These are phyloP conservation scores for Entomyzon cyanotis DNA, from an alignment of 2,113 vertebrate genomes.

Conservation along the genomic window DNA sequence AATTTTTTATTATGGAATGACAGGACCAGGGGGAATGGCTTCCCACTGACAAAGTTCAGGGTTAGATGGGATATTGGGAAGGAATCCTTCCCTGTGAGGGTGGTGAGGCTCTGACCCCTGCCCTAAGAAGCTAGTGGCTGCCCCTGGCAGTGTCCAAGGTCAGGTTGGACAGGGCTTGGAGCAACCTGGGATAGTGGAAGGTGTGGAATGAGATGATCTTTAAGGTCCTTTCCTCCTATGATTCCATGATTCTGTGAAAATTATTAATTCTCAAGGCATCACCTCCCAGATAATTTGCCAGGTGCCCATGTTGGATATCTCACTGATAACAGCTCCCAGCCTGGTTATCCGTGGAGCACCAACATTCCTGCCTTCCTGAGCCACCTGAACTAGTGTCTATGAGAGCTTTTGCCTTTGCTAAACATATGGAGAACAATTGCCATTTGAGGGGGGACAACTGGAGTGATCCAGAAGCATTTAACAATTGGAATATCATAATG, in stretches of 20 bases:
- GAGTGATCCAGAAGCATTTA: not conserved
- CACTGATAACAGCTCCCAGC: not conserved
- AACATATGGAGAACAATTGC: fast-evolving
- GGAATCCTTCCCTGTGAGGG: not conserved
- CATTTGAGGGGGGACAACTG: not conserved
- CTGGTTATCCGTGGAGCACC: not conserved
- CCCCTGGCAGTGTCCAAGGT: not conserved
- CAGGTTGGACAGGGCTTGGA: fast-evolving
- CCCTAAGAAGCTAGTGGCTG: not conserved
- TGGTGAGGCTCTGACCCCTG: not conserved
- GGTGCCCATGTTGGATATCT: not conserved
- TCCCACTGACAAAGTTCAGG: not conserved
- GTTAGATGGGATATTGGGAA: not conserved
- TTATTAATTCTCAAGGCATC: not conserved
- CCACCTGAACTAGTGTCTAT: not conserved
- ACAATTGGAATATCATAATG: not conserved
- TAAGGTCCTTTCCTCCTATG: not conserved
- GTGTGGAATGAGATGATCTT: not conserved
- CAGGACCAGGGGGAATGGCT: fast-evolving
- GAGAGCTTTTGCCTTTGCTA: not conserved
- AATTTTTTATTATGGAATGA: not conserved
- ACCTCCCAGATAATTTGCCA: fast-evolving
- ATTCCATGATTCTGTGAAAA: not conserved
- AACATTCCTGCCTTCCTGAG: not conserved
- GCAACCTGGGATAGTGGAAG: fast-evolving